Base-by-base conservation (phyloP, 2,888 invertebrate species). In the Dynastes hyllus region DNA sequence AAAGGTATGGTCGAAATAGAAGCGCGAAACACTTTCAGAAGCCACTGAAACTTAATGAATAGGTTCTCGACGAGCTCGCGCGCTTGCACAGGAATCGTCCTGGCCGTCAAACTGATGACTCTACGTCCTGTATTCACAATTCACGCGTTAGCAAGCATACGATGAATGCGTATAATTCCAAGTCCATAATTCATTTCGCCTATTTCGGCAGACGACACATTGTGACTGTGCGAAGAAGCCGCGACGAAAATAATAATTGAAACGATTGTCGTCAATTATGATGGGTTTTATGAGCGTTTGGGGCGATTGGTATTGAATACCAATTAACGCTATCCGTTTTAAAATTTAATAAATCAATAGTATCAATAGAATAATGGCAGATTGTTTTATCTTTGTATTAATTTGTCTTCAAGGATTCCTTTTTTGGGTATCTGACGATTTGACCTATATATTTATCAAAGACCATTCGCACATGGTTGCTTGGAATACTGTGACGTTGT, bases 181-280 rank as follows among this genome's bases (percentile, higher is more conserved):
- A 37, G 29, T 75, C 45, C 73, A 61, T 75, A 75, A 61, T 75
- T 75, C 27, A 6, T 45, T 75, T 63, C 22, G 45, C 63, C 73
- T 75, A 45, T 75, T 75, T 75, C 29, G 73, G 73, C 45, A 63
- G 11, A 75, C 73, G 11, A 75, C 73, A 61, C 55, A 3, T 45
- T 75, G 63, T 27, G 27, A 45, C 27, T 63, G 45, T 75, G 5
- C 40, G 45, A 40, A 27, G 22, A 22, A 58, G 55, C 45, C 27
- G n/a, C 61, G 61, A 40, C 61, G 11, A 45, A 75, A 75, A 75
- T 75, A 75, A 61, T 61, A 75, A 75, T 75, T 40, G 58, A 45
- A 37, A 9, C 27, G 40, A 75, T 75, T 75, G 73, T 75, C 73
- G 73, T 75, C 73, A 75, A 75, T 75, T 75, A 69, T 69, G 69